phyloP scores from a whole-genome alignment of 2,113 vertebrate species.

The Motacilla tschutschensis region DNA sequence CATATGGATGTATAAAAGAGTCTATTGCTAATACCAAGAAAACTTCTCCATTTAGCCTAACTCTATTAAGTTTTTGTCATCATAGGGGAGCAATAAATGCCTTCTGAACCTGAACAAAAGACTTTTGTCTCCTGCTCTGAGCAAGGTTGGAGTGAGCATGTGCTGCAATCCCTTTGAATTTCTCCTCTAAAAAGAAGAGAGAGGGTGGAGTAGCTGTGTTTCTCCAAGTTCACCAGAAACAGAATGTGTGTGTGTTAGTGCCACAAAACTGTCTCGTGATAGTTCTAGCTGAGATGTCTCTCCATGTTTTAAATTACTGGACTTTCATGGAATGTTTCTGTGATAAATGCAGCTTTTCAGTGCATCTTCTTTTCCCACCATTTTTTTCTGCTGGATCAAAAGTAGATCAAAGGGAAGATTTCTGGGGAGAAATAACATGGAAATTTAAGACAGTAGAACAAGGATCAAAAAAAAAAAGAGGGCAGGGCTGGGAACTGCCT shows the following conservation, averaged over 20 bases:
- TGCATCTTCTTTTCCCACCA: not conserved
- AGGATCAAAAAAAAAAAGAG: constrained; percentile 4
- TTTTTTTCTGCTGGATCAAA: not conserved
- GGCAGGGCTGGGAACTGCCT: not conserved
- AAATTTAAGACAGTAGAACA: not conserved
- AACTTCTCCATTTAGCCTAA: not conserved
- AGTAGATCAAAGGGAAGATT: not conserved
- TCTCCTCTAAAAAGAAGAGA: not conserved
- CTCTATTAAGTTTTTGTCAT: not conserved
- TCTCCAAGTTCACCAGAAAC: not conserved
- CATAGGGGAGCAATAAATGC: not conserved
- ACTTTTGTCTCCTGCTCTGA: not conserved
- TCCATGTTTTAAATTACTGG: not conserved
- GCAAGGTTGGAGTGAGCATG: not conserved
- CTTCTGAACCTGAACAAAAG: not conserved
- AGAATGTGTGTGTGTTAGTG: not conserved
- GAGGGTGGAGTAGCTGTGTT: not conserved
- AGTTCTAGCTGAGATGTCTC: not conserved
- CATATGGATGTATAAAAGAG: not conserved
- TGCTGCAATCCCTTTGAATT: not conserved
- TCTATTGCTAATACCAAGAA: not conserved
- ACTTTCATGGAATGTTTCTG: not conserved
- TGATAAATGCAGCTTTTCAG: not conserved
- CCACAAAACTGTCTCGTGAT: not conserved
- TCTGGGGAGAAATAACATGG: not conserved